Conservation (phyloP, 1,140 invertebrate genomes). For the Sogatella furcifera region DNA sequence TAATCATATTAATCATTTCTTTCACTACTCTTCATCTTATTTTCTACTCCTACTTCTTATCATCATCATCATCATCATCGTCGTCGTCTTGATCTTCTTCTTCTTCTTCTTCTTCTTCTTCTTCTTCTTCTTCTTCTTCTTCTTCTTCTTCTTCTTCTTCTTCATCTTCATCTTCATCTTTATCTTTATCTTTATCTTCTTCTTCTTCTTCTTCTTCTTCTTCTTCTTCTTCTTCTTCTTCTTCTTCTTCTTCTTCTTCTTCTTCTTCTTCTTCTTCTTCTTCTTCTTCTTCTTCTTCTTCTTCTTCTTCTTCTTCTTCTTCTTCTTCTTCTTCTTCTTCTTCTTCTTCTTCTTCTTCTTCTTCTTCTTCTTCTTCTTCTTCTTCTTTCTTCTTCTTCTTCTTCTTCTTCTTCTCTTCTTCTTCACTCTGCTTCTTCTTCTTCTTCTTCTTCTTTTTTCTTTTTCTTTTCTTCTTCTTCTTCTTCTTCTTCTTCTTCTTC, state of each 20-base stretch:
- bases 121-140: constrained; percentile 3
- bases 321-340: background rate
- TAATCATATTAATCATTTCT: no score
- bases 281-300: constrained; percentile 5
- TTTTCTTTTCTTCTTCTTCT: background rate
- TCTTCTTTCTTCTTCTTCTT: no score
- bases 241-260: constrained; percentile 2
- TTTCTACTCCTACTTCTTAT: no score
- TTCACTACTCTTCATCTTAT: no score
- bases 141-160: constrained; percentile 1
- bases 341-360: background rate
- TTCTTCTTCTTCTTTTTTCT: no score
- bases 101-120: constrained; percentile 1
- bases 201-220: background rate
- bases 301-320: background rate
- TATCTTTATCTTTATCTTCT: background rate
- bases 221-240: constrained; percentile 6
- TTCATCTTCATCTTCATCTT: constrained; percentile 2
- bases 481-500: background rate
- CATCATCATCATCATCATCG: no score
- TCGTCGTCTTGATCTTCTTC: background rate
- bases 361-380: background rate
- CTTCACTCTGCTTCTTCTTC: no score
- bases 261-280: constrained; percentile 1
- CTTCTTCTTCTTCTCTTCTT: no score